These are phyloP conservation scores for Rhabdornis inornatus DNA, from an alignment of 2,113 vertebrate genomes.

Conservation along the genomic window DNA sequence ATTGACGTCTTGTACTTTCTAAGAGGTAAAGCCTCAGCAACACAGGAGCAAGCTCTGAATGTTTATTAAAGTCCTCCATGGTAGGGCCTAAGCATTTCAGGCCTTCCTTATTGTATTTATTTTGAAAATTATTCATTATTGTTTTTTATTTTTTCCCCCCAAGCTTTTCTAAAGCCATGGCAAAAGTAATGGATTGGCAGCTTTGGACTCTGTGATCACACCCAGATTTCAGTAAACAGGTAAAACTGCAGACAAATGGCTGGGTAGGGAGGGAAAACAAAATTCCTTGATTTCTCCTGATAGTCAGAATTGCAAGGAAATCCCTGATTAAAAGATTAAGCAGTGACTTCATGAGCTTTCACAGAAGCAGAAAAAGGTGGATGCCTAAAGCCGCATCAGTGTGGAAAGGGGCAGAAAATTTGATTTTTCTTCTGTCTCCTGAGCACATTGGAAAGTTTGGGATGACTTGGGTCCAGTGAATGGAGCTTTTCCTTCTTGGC, in stretches of 20 bases:
- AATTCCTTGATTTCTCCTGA: background rate
- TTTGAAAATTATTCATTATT: background rate
- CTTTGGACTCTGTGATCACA: background rate
- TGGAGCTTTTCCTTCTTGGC: background rate
- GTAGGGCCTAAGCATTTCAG: background rate
- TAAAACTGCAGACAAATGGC: background rate
- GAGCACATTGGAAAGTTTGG: background rate
- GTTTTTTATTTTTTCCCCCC: background rate
- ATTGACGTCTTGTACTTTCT: slow-evolving; percentile 25
- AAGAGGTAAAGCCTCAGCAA: slow-evolving; percentile 1
- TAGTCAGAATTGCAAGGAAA: background rate
- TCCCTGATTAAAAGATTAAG: background rate
- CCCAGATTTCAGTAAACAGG: background rate
- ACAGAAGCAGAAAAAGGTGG: background rate
- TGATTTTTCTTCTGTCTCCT: background rate
- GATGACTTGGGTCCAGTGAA: background rate
- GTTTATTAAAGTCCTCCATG: background rate
- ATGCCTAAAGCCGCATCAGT: background rate
- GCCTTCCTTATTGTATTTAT: background rate
- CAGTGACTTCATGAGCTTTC: background rate
- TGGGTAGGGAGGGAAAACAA: background rate
- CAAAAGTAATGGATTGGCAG: background rate
- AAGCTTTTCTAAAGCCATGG: background rate
- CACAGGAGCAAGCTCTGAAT: slow-evolving; percentile 30
- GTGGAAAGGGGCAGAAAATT: background rate